phyloP scores from a whole-genome alignment of 2,888 invertebrate species.

The Tridacna crocea region DNA sequence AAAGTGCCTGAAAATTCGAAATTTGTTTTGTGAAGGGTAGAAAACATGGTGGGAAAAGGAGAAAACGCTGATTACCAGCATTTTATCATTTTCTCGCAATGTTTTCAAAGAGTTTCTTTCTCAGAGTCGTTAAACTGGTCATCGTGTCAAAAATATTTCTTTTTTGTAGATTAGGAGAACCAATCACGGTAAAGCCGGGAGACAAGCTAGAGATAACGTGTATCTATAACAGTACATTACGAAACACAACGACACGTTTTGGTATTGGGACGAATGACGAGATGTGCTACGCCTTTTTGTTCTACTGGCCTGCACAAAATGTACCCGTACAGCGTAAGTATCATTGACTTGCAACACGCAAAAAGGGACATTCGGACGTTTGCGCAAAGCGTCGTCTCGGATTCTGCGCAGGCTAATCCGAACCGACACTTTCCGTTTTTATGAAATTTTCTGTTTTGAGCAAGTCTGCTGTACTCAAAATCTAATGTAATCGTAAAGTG shows the following conservation, averaged over 20 bases:
- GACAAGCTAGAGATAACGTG: slow-evolving; percentile 66
- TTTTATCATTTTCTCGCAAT: not conserved
- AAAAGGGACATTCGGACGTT: too few species aligned
- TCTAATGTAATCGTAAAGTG: not conserved
- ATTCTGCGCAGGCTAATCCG: too few species aligned
- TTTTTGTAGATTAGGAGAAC: slow-evolving; percentile 2
- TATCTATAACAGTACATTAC: slow-evolving; percentile 53
- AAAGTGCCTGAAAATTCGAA: too few species aligned
- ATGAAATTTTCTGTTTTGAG: too few species aligned
- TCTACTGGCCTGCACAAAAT: slow-evolving; percentile 60
- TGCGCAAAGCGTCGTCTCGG: too few species aligned
- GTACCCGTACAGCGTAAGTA: not conserved
- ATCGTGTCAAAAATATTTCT: not conserved
- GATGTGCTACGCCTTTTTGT: slow-evolving; percentile 76
- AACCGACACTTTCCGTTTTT: too few species aligned
- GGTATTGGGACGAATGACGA: slow-evolving; percentile 73
- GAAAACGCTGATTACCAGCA: not conserved
- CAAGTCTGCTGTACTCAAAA: not conserved
- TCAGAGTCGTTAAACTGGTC: too few species aligned
- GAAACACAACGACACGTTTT: slow-evolving; percentile 47
- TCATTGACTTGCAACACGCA: too few species aligned
- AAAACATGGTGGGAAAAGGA: too few species aligned
- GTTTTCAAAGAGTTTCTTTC: too few species aligned
- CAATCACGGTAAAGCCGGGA: slow-evolving; percentile 61
- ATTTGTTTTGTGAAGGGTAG: too few species aligned